Conservation (phyloP, 2,888 invertebrate species). For the Thecocarcelia acutangulata region DNA sequence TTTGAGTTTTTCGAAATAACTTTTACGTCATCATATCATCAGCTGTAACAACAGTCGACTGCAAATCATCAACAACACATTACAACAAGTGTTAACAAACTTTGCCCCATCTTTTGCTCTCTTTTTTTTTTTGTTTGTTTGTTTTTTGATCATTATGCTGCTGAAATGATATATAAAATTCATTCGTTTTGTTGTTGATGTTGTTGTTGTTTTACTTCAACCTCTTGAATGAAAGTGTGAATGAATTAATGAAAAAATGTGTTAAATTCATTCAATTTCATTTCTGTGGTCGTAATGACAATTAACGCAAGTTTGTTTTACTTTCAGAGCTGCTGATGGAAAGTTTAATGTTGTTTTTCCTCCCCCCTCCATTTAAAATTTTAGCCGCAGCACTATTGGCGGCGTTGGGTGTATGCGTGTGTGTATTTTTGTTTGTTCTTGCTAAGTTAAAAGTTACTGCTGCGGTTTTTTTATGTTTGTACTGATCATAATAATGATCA, state of each 20-base stretch:
- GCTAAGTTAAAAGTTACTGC: slow-evolving; percentile 13
- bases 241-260: background rate
- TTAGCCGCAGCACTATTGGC: slow-evolving; percentile 51
- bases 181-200: background rate
- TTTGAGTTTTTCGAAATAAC: no score
- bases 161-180: slow-evolving; percentile 59
- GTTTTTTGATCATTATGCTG: slow-evolving; percentile 16
- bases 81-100: slow-evolving; percentile 53
- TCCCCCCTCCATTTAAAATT: slow-evolving; percentile 12
- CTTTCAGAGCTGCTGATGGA: background rate
- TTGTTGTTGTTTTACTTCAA: slow-evolving; percentile 13
- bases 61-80: slow-evolving; percentile 18
- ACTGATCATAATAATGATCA: slow-evolving; percentile 15
- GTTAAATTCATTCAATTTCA: background rate
- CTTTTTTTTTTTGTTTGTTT: no score
- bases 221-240: slow-evolving; percentile 5
- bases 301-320: slow-evolving; percentile 15
- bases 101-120: background rate
- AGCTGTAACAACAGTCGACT: slow-evolving; percentile 40
- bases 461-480: background rate
- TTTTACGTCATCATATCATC: slow-evolving; percentile 42
- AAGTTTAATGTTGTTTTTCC: background rate
- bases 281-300: slow-evolving; percentile 10
- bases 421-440: slow-evolving; percentile 10
- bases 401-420: slow-evolving; percentile 15